These are phyloP conservation scores for Drosophila subpulchrella DNA, from an alignment of 1,140 invertebrate species.

Conservation along the genomic window DNA sequence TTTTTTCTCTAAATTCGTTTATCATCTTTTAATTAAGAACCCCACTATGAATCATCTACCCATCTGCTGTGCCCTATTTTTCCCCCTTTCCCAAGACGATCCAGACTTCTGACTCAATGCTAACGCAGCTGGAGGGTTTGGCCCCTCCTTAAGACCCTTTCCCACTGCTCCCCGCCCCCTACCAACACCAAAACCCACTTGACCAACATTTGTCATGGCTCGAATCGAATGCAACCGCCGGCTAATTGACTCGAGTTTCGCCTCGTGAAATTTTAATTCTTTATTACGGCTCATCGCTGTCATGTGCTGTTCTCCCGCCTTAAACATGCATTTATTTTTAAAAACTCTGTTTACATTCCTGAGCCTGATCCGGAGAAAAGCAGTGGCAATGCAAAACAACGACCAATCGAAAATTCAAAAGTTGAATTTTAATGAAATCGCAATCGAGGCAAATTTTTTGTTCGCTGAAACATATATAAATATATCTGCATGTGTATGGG, in stretches of 20 bases:
- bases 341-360: conserved; percentile 60
- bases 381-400: conserved; percentile 11
- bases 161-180: not conserved
- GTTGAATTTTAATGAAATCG: conserved; percentile 62
- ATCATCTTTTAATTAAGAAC: not conserved
- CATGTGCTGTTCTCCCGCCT: conserved; percentile 9
- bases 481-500: conserved; percentile 15
- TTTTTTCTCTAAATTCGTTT: no score
- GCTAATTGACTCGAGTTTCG: conserved; percentile 57
- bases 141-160: conserved; percentile 15
- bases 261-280: conserved; percentile 44
- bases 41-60: conserved; percentile 13
- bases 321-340: conserved; percentile 56
- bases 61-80: conserved; percentile 19
- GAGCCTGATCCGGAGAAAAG: conserved; percentile 22
- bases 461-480: conserved; percentile 20
- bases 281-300: conserved; percentile 24
- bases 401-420: conserved; percentile 14
- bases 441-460: conserved; percentile 63
- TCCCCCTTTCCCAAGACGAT: not conserved
- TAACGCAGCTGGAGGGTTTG: conserved; percentile 38
- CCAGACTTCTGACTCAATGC: conserved; percentile 36
- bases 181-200: conserved; percentile 23
- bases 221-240: conserved; percentile 36
- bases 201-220: conserved; percentile 66